phyloP scores from a whole-genome alignment of 2,888 invertebrate genomes.

The Heliconius ismenius region DNA sequence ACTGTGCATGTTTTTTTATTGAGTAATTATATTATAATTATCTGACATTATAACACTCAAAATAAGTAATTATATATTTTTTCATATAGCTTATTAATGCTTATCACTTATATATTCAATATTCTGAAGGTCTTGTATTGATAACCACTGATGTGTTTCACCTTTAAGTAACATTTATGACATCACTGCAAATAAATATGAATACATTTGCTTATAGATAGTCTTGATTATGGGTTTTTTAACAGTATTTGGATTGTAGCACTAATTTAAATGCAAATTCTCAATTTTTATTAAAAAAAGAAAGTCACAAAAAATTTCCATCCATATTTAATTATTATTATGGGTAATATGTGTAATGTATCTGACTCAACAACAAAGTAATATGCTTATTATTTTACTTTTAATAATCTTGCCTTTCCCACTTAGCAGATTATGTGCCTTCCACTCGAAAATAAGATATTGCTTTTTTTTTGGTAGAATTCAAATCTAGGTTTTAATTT shows the following conservation, averaged over 20 bases:
- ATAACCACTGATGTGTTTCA: conserved; percentile 17
- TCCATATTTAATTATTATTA: background rate
- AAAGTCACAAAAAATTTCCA: background rate
- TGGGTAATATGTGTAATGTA: no score
- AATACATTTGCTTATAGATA: background rate
- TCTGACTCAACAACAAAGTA: background rate
- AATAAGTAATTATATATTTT: background rate
- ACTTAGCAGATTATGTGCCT: background rate
- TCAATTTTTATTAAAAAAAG: background rate
- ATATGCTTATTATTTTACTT: background rate
- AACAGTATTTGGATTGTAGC: background rate
- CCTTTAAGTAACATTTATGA: conserved; percentile 26
- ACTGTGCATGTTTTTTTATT: background rate
- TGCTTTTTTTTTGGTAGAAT: background rate
- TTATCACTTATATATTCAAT: conserved; percentile 6
- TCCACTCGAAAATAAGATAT: background rate
- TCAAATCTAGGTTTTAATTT: background rate
- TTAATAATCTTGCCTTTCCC: background rate
- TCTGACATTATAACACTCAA: background rate
- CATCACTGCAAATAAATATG: background rate
- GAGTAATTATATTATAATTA: background rate
- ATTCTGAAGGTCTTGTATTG: conserved; percentile 15
- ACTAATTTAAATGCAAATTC: background rate
- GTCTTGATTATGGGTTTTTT: background rate
- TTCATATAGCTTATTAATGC: background rate